Conservation (phyloP, 2,888 invertebrate species). For the Epistrophe eligans region DNA sequence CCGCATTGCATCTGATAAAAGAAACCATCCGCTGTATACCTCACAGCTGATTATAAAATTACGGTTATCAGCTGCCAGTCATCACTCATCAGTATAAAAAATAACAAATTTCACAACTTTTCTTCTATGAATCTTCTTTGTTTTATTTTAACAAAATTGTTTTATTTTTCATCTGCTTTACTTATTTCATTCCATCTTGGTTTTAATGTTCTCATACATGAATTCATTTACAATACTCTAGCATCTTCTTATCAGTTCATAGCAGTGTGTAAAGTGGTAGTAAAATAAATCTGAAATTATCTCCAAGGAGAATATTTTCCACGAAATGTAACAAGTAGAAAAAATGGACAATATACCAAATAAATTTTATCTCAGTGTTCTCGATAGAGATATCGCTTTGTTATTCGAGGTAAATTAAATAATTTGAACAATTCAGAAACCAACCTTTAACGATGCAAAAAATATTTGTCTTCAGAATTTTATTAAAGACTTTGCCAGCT, state of each 20-base stretch:
- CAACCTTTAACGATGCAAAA: neutral
- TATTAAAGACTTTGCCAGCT: slow-evolving; percentile 1
- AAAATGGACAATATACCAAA: slow-evolving; percentile 51
- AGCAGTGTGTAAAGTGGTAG: neutral
- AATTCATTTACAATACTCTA: slow-evolving; percentile 40
- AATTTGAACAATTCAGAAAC: neutral
- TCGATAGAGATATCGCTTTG: slow-evolving; percentile 38
- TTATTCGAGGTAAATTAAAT: slow-evolving; percentile 55
- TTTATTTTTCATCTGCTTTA: slow-evolving; percentile 1
- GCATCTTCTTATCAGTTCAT: slow-evolving; percentile 55
- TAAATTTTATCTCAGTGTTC: slow-evolving; percentile 56
- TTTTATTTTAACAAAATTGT: slow-evolving; percentile 3
- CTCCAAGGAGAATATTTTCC: slow-evolving; percentile 11
- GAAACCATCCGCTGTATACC: neutral
- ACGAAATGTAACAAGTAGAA: slow-evolving; percentile 26
- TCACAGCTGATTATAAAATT: slow-evolving; percentile 14
- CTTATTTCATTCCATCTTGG: neutral
- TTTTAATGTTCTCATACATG: slow-evolving; percentile 6
- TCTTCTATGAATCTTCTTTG: slow-evolving; percentile 8
- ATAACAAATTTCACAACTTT: slow-evolving; percentile 8
- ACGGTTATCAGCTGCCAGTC: slow-evolving; percentile 17
- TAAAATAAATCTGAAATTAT: neutral
- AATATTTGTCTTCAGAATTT: slow-evolving; percentile 40
- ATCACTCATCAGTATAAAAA: neutral
- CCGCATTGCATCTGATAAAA: neutral